Evolutionary conservation across 1,140 invertebrate species (phyloP), one percentile per base, ranked within the genome.

Genomic region (Ostrea edulis): DNA sequence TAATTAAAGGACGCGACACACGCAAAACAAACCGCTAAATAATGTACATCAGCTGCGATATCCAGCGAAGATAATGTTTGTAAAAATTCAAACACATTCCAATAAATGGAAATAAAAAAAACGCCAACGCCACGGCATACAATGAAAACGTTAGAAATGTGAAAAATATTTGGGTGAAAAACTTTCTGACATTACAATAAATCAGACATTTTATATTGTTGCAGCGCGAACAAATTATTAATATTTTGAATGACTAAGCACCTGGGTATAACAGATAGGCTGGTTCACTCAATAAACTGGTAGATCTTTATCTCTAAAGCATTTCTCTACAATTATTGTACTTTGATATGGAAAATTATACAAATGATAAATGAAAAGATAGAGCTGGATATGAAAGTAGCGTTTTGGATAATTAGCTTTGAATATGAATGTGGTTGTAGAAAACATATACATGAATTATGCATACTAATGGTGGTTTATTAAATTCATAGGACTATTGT

Each of bases 341-440:
- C 68, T 77, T 77, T 77, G 68, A 77, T 77, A 77, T 29, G 68
- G 68, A 77, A 77, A 77, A 77, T 77, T 77, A 77, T 77, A 22
- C 68, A 77, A 77, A 29, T 77, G 68, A 77, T 77, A 77, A 77
- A 77, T 77, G 68, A 77, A 77, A 77, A 77, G 68, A 77, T 77
- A 77, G 25, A 77, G 68, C 68, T 11, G 25, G 68, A 77, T 29
- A 29, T 77, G 68, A 35, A 25, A 77, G 12, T 77, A 77, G 29
- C 68, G 29, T 77, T 77, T 77, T 77, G 68, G 68, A 77, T 77
- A 77, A 77, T 77, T 77, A 29, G 68, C 25, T 25, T 12, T 77
- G 68, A 77, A 77, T 77, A 77, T 77, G 29, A 77, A 77, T 77
- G 68, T 77, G 68, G 17, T 29, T 12, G 29, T 25, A 77, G 25